These are phyloP conservation scores for Phalacrocorax pelagicus DNA, from an alignment of 2,113 vertebrate genomes.

Conservation along the genomic window DNA sequence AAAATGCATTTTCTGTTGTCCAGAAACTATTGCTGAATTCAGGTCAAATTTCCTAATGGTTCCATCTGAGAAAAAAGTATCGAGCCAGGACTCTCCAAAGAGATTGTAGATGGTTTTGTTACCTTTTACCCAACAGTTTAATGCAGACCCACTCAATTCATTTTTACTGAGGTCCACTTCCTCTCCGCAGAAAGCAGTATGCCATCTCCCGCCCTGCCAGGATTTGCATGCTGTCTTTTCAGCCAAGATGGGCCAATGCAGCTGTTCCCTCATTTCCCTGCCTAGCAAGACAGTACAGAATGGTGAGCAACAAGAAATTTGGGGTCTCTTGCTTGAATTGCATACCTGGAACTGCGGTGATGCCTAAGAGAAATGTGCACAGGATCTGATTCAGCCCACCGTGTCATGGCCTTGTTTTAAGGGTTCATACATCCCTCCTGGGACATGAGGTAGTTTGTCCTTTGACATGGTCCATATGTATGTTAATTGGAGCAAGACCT, in stretches of 20 bases:
- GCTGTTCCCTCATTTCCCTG: not conserved
- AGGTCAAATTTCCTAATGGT: conserved; percentile 21
- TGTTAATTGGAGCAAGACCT: not conserved
- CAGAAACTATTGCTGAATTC: conserved; percentile 26
- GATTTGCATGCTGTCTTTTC: not conserved
- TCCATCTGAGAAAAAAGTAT: not conserved
- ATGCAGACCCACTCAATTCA: not conserved
- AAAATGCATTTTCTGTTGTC: not conserved
- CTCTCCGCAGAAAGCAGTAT: not conserved
- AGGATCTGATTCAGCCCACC: not conserved
- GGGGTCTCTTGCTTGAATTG: not conserved
- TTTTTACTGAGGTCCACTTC: not conserved
- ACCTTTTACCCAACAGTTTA: not conserved
- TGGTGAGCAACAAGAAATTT: not conserved
- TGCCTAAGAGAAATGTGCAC: not conserved
- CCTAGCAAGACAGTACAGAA: not conserved
- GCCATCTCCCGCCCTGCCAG: not conserved
- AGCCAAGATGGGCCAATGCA: not conserved
- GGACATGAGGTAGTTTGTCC: not conserved
- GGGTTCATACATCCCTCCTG: not conserved
- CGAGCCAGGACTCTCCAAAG: not conserved
- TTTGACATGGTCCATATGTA: not conserved
- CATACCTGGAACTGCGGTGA: not conserved
- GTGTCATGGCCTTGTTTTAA: not conserved
- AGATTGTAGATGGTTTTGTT: not conserved